A percentile compares a stretch with the other conserved stretches of the same genome.
Evolutionary conservation across 1,140 invertebrate genomes (phyloP).

Genomic region (Drosophila trapezifrons): DNA sequence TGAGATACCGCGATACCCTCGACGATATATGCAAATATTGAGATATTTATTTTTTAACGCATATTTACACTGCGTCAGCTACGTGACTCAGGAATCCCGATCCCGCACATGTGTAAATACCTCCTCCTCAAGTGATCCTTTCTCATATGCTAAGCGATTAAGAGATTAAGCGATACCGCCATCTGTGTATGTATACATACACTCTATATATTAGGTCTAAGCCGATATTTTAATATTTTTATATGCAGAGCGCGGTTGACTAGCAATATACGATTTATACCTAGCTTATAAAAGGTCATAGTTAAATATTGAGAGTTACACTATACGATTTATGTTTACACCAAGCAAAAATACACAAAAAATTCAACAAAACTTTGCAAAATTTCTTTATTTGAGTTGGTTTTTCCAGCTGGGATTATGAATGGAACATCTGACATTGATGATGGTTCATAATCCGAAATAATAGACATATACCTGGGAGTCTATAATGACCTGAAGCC

Average conservation of each 20-base stretch:
- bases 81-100: conserved; percentile 68
- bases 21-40: conserved; percentile 76
- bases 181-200: conserved; percentile 35
- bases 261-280: conserved; percentile 73
- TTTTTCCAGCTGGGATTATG: not conserved
- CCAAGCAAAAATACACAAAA: conserved; percentile 56
- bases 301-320: conserved; percentile 72
- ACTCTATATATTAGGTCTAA: conserved; percentile 34
- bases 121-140: conserved; percentile 80
- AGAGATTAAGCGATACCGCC: conserved; percentile 65
- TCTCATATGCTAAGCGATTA: conserved; percentile 79
- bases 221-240: conserved; percentile 68
- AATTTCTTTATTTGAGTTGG: not conserved
- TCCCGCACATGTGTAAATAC: conserved; percentile 76
- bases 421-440: not conserved
- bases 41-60: conserved; percentile 77
- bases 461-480: conserved; percentile 2
- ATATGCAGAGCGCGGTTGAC: conserved; percentile 66
- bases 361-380: conserved; percentile 9
- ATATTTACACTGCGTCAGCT: conserved; percentile 68
- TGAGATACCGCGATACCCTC: conserved; percentile 25
- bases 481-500: not conserved
- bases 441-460: not conserved
- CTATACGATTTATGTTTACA: conserved; percentile 75
- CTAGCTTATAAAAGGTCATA: conserved; percentile 38